Evolutionary conservation across 1,140 invertebrate species (phyloP).

Genomic region (Sycophila sp.): DNA sequence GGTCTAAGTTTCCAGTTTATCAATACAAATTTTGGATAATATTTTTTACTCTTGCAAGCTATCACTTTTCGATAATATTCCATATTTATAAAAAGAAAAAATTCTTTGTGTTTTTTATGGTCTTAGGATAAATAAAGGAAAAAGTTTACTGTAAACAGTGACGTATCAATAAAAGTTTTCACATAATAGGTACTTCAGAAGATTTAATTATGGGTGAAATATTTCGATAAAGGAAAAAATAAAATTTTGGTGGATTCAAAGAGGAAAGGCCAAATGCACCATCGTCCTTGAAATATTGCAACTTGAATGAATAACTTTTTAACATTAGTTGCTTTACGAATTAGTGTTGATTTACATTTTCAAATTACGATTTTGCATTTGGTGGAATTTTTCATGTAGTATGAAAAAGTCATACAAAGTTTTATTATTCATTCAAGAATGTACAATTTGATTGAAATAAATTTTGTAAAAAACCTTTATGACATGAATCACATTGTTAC

Average conservation of each 20-base stretch:
- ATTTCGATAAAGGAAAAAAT: constrained; percentile 17
- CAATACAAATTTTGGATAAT: too few relatives aligned
- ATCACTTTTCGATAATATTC: too few relatives aligned
- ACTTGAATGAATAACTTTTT: constrained; percentile 64
- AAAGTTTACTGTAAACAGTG: too few relatives aligned
- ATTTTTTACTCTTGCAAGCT: too few relatives aligned
- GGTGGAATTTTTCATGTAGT: constrained; percentile 42
- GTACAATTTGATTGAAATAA: constrained; percentile 34
- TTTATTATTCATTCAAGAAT: constrained; percentile 66
- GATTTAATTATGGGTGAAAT: too few relatives aligned
- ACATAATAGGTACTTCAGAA: too few relatives aligned
- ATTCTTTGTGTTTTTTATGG: too few relatives aligned
- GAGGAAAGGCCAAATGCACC: constrained; percentile 59
- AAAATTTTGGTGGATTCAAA: constrained; percentile 45
- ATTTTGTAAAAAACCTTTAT: not conserved
- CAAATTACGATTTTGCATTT: constrained; percentile 63
- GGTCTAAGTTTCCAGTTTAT: too few relatives aligned
- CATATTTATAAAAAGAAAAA: too few relatives aligned
- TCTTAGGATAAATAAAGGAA: too few relatives aligned
- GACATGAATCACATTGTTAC: not conserved
- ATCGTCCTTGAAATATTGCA: constrained; percentile 54
- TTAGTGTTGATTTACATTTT: constrained; percentile 33
- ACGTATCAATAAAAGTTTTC: too few relatives aligned
- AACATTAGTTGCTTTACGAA: not conserved
- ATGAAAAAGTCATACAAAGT: constrained; percentile 47